Evolutionary conservation across 2,113 vertebrate genomes (phyloP).

Genomic region (Sylvilagus bachmani): DNA sequence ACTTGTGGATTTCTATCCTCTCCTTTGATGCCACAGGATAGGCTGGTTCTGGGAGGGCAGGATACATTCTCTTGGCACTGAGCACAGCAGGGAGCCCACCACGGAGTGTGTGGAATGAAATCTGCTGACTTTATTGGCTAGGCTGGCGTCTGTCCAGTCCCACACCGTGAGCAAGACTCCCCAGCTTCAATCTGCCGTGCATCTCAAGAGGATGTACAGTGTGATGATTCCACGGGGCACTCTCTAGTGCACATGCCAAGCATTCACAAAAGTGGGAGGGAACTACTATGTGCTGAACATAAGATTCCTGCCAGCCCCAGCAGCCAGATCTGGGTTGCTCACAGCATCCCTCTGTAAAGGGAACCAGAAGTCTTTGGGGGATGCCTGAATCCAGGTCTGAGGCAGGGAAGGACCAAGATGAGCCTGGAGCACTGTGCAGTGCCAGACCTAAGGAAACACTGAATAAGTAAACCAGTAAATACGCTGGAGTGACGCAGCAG

Average conservation of each 20-base stretch:
- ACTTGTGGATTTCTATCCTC: not conserved
- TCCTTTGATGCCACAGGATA: not conserved
- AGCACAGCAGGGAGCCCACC: not conserved
- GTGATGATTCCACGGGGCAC: fast-evolving
- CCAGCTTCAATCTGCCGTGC: not conserved
- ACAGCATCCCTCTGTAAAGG: not conserved
- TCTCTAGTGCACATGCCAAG: fast-evolving
- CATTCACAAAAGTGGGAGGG: not conserved
- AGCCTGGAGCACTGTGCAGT: not conserved
- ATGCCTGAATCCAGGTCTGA: not conserved
- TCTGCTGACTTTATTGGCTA: not conserved
- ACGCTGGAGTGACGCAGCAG: too few species aligned
- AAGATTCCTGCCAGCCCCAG: not conserved
- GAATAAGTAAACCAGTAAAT: not conserved
- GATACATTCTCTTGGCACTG: not conserved
- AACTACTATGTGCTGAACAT: not conserved
- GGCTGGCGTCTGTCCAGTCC: not conserved
- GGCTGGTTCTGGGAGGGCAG: not conserved
- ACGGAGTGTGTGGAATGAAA: not conserved
- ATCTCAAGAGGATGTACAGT: not conserved
- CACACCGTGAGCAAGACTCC: not conserved
- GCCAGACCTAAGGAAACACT: not conserved
- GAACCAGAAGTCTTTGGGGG: not conserved
- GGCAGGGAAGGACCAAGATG: not conserved
- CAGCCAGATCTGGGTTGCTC: not conserved